A percentile compares a stretch with the other conserved stretches of the same genome.
phyloP scores from a whole-genome alignment of 2,113 vertebrate species.

The Ceyx melanurus region DNA sequence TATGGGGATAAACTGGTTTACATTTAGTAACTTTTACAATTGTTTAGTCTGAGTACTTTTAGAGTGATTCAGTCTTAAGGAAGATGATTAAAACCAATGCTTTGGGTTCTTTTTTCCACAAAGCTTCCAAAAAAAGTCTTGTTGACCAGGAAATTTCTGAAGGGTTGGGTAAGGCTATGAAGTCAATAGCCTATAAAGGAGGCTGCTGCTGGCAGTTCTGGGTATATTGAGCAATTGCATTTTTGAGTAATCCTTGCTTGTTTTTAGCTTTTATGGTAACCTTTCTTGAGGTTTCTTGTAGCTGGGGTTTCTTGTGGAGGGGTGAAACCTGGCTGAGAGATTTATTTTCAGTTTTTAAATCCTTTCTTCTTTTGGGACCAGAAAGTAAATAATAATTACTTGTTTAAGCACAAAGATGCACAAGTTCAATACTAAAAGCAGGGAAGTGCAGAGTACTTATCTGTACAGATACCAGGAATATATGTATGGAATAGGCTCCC shows the following conservation, averaged over 20 bases:
- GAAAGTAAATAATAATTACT: neutral
- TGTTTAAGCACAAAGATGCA: neutral
- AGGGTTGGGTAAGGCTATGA: conserved; percentile 48
- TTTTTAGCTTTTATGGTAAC: conserved; percentile 41
- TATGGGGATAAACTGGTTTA: neutral
- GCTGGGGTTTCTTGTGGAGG: neutral
- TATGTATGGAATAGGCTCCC: neutral
- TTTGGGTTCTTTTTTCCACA: neutral
- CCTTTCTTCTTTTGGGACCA: neutral
- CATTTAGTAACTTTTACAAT: neutral
- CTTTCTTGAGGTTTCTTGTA: neutral
- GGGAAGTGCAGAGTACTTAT: neutral
- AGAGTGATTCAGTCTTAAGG: conserved; percentile 1
- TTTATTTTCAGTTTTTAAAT: neutral
- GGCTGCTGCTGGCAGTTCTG: conserved; percentile 30
- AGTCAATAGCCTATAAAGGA: conserved; percentile 44
- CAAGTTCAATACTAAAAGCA: neutral
- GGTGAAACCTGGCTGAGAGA: neutral
- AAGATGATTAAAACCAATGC: neutral
- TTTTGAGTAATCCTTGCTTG: conserved; percentile 42
- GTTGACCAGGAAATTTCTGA: conserved; percentile 51
- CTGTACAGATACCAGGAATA: neutral
- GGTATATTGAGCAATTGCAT: conserved; percentile 51
- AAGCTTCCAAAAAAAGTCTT: conserved; percentile 8
- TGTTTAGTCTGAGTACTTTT: conserved; percentile 32